phyloP scores from a whole-genome alignment of 2,797 vertebrate species.

The Pangasius djambal region DNA sequence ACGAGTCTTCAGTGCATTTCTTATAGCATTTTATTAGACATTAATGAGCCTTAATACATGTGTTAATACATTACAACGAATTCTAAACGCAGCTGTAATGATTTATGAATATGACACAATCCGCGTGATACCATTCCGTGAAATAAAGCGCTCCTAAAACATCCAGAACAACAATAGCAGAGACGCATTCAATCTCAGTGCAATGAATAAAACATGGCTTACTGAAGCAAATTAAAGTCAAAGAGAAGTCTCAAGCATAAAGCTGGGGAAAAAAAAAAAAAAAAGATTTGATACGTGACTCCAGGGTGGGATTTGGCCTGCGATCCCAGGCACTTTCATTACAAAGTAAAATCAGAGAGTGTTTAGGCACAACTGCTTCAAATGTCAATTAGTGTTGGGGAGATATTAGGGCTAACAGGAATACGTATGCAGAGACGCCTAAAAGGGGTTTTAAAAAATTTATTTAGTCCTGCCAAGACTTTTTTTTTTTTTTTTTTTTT shows the following conservation, averaged over 20 bases:
- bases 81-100: background rate
- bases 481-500: background rate
- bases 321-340: constrained; percentile 67
- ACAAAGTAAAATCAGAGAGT: constrained; percentile 72
- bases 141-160: constrained; percentile 7
- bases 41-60: background rate
- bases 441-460: background rate
- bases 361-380: constrained; percentile 55
- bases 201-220: constrained; percentile 71
- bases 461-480: background rate
- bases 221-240: constrained; percentile 51
- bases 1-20: background rate
- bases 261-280: background rate
- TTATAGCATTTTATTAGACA: background rate
- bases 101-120: background rate
- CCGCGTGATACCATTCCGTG: background rate
- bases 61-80: background rate
- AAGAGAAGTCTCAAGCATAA: constrained; percentile 28
- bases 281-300: constrained; percentile 52
- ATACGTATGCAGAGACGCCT: background rate
- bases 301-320: constrained; percentile 62
- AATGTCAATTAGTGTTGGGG: constrained; percentile 14
- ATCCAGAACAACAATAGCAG: constrained; percentile 19
- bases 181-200: background rate
- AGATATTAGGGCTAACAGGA: background rate